Evolutionary conservation across 2,888 invertebrate genomes (phyloP).

Genomic region (Catocala nupta): DNA sequence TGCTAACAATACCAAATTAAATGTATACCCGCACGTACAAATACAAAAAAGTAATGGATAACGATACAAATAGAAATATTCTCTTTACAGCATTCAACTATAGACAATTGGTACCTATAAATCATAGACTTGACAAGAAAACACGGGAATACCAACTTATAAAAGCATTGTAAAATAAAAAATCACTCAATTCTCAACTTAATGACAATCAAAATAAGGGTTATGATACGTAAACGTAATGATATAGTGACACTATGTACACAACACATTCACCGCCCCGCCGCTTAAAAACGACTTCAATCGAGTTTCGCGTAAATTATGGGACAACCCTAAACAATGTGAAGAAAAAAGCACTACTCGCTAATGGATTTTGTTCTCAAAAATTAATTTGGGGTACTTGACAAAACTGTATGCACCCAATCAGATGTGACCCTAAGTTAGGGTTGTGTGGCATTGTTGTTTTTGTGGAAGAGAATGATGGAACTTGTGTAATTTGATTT

Average conservation of each 20-base stretch:
- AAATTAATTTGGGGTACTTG: slow-evolving; percentile 86
- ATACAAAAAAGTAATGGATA: slow-evolving; percentile 68
- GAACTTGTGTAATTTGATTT: neutral
- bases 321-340: slow-evolving; percentile 83
- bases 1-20: slow-evolving; percentile 82
- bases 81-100: slow-evolving; percentile 83
- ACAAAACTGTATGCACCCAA: slow-evolving; percentile 83
- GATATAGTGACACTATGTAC: slow-evolving; percentile 31
- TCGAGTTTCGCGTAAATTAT: slow-evolving; percentile 85
- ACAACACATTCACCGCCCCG: slow-evolving; percentile 77
- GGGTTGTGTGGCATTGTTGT: slow-evolving; percentile 53
- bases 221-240: neutral
- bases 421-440: slow-evolving; percentile 65
- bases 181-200: slow-evolving; percentile 44
- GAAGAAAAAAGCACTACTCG: slow-evolving; percentile 79
- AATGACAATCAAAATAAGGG: slow-evolving; percentile 42
- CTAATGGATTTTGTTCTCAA: slow-evolving; percentile 86
- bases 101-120: slow-evolving; percentile 83
- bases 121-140: slow-evolving; percentile 85
- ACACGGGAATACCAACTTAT: slow-evolving; percentile 64
- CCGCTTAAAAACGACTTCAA: slow-evolving; percentile 81
- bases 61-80: slow-evolving; percentile 81
- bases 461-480: slow-evolving; percentile 49
- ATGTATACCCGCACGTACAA: slow-evolving; percentile 77
- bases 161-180: slow-evolving; percentile 26